phyloP scores from a whole-genome alignment of 2,113 vertebrate species.

The Limnothrissa miodon region DNA sequence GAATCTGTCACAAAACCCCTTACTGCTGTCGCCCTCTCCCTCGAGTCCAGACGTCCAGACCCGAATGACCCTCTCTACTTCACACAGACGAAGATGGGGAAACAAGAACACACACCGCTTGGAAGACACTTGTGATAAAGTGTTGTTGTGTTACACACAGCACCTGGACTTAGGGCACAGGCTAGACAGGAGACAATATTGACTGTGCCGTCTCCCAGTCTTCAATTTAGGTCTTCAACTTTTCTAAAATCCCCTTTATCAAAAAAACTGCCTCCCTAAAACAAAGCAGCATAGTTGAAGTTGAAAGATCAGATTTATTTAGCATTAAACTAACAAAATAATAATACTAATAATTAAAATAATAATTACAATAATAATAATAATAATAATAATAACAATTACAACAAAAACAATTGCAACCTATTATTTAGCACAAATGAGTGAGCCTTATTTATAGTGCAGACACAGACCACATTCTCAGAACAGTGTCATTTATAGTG shows the following conservation, averaged over 20 bases:
- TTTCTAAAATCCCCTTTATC: not conserved
- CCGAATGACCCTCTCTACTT: not conserved
- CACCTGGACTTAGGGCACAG: slow-evolving; percentile 59
- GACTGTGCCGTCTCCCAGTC: slow-evolving; percentile 69
- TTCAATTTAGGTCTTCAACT: slow-evolving; percentile 29
- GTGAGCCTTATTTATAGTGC: no score
- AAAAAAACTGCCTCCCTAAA: not conserved
- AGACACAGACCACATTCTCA: not conserved
- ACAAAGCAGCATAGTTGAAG: not conserved
- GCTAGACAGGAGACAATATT: slow-evolving; percentile 70
- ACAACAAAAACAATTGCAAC: no score
- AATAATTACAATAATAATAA: not conserved
- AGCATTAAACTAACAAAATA: not conserved
- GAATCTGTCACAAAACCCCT: not conserved
- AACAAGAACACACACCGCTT: slow-evolving; percentile 11
- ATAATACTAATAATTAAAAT: not conserved
- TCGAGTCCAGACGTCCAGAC: not conserved
- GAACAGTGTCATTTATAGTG: not conserved
- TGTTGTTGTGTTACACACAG: slow-evolving; percentile 53
- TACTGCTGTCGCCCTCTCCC: not conserved
- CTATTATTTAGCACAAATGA: no score
- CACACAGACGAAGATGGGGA: not conserved
- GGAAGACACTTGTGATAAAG: no score
- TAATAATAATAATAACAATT: no score
- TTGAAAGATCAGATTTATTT: not conserved